A percentile compares a stretch with the other conserved stretches of the same genome.
phyloP scores from a whole-genome alignment of 1,140 invertebrate species.

The Dreissena polymorpha region DNA sequence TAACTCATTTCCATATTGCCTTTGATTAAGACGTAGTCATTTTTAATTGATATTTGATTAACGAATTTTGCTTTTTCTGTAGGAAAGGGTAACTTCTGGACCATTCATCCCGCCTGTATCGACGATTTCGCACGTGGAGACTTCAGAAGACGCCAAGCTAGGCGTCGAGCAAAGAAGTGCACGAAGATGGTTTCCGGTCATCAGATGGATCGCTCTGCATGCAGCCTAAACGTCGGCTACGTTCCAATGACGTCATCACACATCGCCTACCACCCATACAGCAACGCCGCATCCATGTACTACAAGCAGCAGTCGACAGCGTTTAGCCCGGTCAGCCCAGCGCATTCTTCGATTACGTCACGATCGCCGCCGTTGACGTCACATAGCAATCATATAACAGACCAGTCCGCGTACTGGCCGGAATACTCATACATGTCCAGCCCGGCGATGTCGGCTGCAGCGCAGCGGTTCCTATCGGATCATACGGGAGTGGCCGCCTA shows the following conservation, averaged over 20 bases:
- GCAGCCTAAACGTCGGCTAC: conserved; percentile 58
- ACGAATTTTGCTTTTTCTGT: neutral
- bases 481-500: conserved; percentile 7
- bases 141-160: conserved; percentile 95
- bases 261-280: conserved; percentile 62
- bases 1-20: too few relatives aligned
- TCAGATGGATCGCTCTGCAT: neutral
- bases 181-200: conserved; percentile 40
- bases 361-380: neutral
- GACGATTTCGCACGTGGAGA: conserved; percentile 97
- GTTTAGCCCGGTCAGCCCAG: neutral
- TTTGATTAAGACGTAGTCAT: too few relatives aligned
- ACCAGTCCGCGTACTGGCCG: neutral
- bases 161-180: conserved; percentile 81
- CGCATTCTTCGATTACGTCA: neutral
- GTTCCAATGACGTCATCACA: conserved; percentile 65
- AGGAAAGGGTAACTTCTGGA: conserved; percentile 96
- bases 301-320: conserved; percentile 8
- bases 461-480: conserved; percentile 10
- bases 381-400: neutral
- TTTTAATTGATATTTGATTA: neutral
- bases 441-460: neutral
- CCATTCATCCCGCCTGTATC: conserved; percentile 97
- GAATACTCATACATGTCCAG: neutral
- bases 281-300: neutral